Conservation (phyloP, 2,797 vertebrate species). For the Clarias laeviceps region DNA sequence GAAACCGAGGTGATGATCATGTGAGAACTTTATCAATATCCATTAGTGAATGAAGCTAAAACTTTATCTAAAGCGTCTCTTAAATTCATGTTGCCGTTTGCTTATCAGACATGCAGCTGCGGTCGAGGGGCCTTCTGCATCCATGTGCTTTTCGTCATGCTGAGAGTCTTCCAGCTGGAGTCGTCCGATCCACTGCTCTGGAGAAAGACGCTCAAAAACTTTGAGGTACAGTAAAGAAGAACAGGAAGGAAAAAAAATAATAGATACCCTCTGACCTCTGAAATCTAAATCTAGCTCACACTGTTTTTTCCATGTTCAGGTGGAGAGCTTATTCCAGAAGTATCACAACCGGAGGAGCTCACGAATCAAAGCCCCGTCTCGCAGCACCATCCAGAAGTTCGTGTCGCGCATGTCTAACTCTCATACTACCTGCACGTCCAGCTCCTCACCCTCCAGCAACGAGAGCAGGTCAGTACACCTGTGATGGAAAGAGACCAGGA, state of each 20-base stretch:
- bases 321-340: slow-evolving; percentile 93
- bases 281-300: too few relatives aligned
- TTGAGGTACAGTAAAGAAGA: slow-evolving; percentile 77
- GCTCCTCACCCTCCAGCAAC: slow-evolving; percentile 83
- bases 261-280: accelerated
- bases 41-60: too few relatives aligned
- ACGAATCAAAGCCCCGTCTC: slow-evolving; percentile 89
- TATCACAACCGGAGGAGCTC: slow-evolving; percentile 90
- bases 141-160: slow-evolving; percentile 89
- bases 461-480: slow-evolving; percentile 81
- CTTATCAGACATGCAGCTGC: slow-evolving; percentile 84
- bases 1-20: background rate
- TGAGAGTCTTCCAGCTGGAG: slow-evolving; percentile 87
- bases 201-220: slow-evolving; percentile 90
- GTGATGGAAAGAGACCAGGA: background rate
- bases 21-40: too few relatives aligned
- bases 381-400: slow-evolving; percentile 92
- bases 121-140: slow-evolving; percentile 87
- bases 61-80: background rate
- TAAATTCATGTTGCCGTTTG: background rate
- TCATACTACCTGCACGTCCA: slow-evolving; percentile 84
- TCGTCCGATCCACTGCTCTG: slow-evolving; percentile 86
- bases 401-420: slow-evolving; percentile 90
- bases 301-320: slow-evolving; percentile 64
- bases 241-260: background rate